Evolutionary conservation across 2,797 vertebrate species (phyloP).

Genomic region (Meriones psammophilus): DNA sequence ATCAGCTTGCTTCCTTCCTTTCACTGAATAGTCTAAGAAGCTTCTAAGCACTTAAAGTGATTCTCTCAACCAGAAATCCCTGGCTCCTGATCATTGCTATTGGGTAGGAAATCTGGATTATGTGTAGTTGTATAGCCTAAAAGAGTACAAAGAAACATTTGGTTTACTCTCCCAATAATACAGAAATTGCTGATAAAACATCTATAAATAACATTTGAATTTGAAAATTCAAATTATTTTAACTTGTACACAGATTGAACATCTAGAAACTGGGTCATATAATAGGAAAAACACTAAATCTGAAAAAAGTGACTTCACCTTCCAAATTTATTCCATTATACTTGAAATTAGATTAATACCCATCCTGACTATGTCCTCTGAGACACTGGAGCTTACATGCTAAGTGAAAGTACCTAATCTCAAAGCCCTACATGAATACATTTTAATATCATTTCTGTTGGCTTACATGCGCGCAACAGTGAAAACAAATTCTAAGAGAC

Average conservation of each 20-base stretch:
- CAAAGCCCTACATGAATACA: constrained; percentile 33
- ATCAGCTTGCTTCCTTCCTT: constrained; percentile 17
- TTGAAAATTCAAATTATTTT: constrained; percentile 61
- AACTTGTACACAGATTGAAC: neutral
- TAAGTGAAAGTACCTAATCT: constrained; percentile 35
- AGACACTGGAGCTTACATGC: neutral
- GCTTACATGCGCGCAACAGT: neutral
- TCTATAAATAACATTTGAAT: constrained; percentile 27
- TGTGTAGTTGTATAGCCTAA: constrained; percentile 13
- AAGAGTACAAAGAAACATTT: constrained; percentile 37
- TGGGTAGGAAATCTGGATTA: constrained; percentile 48
- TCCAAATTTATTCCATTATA: constrained; percentile 58
- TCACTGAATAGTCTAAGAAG: constrained; percentile 23
- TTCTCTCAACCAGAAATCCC: constrained; percentile 16
- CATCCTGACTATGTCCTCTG: constrained; percentile 15
- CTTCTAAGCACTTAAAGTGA: constrained; percentile 29
- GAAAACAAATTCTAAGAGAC: constrained; percentile 60
- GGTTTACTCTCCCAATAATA: constrained; percentile 51
- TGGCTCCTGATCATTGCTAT: constrained; percentile 16
- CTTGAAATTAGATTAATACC: constrained; percentile 42
- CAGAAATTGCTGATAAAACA: neutral
- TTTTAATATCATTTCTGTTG: constrained; percentile 8
- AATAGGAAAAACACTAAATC: constrained; percentile 25
- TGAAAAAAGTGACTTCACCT: constrained; percentile 25
- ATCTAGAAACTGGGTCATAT: constrained; percentile 22